Conservation (phyloP, 2,888 invertebrate species). For the Capitulum mitella region DNA sequence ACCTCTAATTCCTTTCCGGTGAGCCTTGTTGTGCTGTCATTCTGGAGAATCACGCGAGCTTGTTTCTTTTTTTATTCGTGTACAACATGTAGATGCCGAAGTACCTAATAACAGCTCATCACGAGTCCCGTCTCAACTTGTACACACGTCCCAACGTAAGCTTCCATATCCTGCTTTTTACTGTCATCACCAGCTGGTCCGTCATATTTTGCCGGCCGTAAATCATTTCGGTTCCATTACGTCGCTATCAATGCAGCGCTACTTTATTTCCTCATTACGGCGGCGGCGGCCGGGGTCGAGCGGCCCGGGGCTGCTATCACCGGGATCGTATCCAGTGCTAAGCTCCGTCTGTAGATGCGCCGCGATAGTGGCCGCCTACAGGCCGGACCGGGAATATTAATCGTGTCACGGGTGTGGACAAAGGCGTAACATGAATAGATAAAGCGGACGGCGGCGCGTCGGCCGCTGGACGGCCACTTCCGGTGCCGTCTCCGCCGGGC, state of each 20-base stretch:
- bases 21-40: too few relatives aligned
- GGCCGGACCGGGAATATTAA: background rate
- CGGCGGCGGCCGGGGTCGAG: too few relatives aligned
- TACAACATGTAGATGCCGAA: too few relatives aligned
- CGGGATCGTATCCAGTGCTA: background rate
- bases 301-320: background rate
- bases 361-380: background rate
- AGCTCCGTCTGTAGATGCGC: background rate
- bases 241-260: background rate
- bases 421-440: slow-evolving; percentile 20
- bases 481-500: too few relatives aligned
- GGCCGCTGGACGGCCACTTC: background rate
- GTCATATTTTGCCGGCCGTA: background rate
- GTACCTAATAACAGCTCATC: too few relatives aligned
- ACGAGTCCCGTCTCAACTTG: too few relatives aligned
- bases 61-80: too few relatives aligned
- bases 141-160: too few relatives aligned
- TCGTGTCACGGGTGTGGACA: background rate
- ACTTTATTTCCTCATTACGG: background rate
- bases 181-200: too few relatives aligned
- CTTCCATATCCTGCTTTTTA: too few relatives aligned
- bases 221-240: background rate
- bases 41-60: too few relatives aligned
- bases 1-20: too few relatives aligned
- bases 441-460: background rate